Percentiles rank a stretch among this genome's conserved stretches.
phyloP scores from a whole-genome alignment of 2,888 invertebrate genomes.

The Hartigia nigra region DNA sequence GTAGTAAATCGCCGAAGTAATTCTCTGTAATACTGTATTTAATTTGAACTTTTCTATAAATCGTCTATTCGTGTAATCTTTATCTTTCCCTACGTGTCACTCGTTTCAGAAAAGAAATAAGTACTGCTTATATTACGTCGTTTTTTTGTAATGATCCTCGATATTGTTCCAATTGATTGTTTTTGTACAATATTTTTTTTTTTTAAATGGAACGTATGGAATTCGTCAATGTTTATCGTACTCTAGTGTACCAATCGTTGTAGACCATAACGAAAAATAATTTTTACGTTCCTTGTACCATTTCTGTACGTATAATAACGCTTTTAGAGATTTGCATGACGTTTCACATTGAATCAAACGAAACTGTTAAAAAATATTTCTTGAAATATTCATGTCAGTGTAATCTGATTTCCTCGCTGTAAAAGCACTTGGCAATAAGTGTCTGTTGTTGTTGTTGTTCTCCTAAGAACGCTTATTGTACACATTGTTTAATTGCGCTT shows the following conservation, averaged over 20 bases:
- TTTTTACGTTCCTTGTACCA: too few relatives aligned
- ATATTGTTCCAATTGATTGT: background rate
- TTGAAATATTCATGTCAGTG: background rate
- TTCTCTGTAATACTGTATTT: background rate
- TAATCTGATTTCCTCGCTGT: background rate
- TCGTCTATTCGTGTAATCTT: too few relatives aligned
- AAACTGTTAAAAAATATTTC: background rate
- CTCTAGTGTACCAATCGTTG: background rate
- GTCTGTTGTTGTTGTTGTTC: background rate
- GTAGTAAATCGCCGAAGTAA: constrained; percentile 43
- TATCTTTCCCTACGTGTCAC: background rate
- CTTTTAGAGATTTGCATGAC: too few relatives aligned
- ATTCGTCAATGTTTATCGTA: background rate
- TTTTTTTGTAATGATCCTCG: background rate
- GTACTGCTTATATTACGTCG: background rate
- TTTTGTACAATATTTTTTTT: background rate
- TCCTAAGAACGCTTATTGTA: background rate
- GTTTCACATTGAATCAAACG: background rate
- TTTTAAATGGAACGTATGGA: background rate
- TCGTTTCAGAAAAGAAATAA: constrained; percentile 9
- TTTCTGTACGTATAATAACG: too few relatives aligned
- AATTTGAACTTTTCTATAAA: background rate
- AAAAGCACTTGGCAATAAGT: background rate
- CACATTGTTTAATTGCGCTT: constrained; percentile 4
- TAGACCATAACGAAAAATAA: too few relatives aligned